Evolutionary conservation across 2,113 vertebrate species (phyloP).

Genomic region (Carassius gibelio): DNA sequence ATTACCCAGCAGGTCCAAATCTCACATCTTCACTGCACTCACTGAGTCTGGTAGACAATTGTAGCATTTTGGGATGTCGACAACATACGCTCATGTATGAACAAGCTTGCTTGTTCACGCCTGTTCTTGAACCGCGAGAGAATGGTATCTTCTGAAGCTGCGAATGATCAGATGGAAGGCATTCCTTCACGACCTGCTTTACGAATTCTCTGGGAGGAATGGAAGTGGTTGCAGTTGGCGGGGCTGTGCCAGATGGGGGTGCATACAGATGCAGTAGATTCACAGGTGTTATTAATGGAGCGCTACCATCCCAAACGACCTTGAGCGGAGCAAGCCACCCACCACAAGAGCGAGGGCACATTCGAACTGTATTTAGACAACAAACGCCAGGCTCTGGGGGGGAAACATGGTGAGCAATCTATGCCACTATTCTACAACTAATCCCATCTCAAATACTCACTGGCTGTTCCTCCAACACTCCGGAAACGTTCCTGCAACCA

Average conservation of each 20-base stretch:
- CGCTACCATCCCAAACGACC: slow-evolving; percentile 77
- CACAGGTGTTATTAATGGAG: slow-evolving; percentile 78
- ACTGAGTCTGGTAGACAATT: slow-evolving; percentile 33
- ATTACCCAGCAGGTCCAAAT: slow-evolving; percentile 55
- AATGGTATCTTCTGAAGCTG: slow-evolving; percentile 32
- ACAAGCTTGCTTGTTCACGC: not conserved
- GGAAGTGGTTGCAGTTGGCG: slow-evolving; percentile 54
- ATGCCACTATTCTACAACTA: slow-evolving; percentile 57
- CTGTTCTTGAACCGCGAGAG: not conserved
- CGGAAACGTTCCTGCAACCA: slow-evolving; percentile 29
- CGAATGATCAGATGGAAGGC: slow-evolving; percentile 29
- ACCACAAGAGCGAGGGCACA: slow-evolving; percentile 20
- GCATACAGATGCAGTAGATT: slow-evolving; percentile 65
- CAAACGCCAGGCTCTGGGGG: slow-evolving; percentile 69
- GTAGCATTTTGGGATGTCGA: slow-evolving; percentile 35
- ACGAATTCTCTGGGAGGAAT: slow-evolving; percentile 44
- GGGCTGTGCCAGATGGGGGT: slow-evolving; percentile 71
- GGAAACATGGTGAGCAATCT: slow-evolving; percentile 61
- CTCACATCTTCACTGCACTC: slow-evolving; percentile 54
- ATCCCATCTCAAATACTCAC: slow-evolving; percentile 59
- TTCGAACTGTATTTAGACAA: slow-evolving; percentile 72
- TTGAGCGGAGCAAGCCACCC: slow-evolving; percentile 73
- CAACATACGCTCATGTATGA: not conserved
- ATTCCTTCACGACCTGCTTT: slow-evolving; percentile 26
- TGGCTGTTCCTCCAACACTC: slow-evolving; percentile 38